Evolutionary conservation across 2,888 invertebrate species (phyloP).

Genomic region (Megalurothrips usitatus): DNA sequence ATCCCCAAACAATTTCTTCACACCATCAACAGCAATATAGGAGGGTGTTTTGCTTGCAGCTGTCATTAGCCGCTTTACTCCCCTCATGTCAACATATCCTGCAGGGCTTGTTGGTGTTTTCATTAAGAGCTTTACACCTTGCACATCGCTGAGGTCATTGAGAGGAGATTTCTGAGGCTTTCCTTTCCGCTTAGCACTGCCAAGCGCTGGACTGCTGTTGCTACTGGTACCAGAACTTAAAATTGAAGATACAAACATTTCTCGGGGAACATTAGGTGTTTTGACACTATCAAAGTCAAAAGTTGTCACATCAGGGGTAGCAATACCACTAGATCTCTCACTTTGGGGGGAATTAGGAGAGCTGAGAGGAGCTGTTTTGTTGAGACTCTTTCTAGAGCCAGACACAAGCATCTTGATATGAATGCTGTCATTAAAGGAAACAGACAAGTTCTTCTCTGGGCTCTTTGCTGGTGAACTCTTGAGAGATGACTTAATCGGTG

Average conservation of each 20-base stretch:
- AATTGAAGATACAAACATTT: constrained; percentile 15
- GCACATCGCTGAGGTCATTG: not conserved
- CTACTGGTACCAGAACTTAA: constrained; percentile 1
- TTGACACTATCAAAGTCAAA: not conserved
- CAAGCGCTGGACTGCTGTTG: not conserved
- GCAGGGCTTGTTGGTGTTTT: not conserved
- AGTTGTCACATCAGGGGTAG: not conserved
- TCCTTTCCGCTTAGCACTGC: not conserved
- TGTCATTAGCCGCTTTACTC: not conserved
- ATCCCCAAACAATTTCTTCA: not conserved
- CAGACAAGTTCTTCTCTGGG: not conserved
- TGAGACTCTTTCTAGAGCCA: not conserved
- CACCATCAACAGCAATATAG: constrained; percentile 10
- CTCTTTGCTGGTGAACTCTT: not conserved
- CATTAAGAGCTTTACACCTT: not conserved
- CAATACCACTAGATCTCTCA: not conserved
- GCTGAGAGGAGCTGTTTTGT: not conserved
- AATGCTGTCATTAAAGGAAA: constrained; percentile 8
- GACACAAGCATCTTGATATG: not conserved
- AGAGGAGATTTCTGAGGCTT: not conserved
- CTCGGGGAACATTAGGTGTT: not conserved
- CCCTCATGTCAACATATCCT: not conserved
- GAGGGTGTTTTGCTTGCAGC: not conserved
- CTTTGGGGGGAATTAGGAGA: not conserved
- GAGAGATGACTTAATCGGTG: not conserved